Conservation (phyloP, 2,113 vertebrate genomes). For the Tautogolabrus adspersus region DNA sequence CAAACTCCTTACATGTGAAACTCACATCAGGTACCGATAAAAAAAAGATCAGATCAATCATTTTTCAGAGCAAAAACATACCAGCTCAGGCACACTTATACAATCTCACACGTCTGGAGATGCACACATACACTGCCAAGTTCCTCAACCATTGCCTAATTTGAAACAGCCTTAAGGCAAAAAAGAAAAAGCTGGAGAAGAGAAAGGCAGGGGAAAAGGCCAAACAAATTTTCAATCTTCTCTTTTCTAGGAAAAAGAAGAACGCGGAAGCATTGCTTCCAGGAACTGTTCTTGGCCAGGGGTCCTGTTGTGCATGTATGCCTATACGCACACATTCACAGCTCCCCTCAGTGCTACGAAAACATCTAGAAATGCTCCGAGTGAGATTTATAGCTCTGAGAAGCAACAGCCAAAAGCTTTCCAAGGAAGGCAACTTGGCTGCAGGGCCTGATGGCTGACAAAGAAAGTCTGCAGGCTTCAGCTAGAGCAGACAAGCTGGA, state of each 20-base stretch:
- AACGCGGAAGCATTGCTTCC: constrained; percentile 91
- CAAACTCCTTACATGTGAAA: constrained; percentile 8
- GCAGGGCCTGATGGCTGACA: constrained; percentile 62
- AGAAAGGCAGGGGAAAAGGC: constrained; percentile 77
- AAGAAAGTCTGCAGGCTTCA: constrained; percentile 62
- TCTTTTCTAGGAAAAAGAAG: constrained; percentile 94
- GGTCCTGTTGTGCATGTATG: constrained; percentile 74
- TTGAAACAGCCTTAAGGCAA: constrained; percentile 68
- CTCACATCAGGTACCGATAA: constrained; percentile 11
- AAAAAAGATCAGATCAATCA: constrained; percentile 28
- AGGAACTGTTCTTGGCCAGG: constrained; percentile 90
- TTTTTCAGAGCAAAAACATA: constrained; percentile 39
- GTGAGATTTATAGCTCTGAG: constrained; percentile 83
- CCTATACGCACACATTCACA: constrained; percentile 52
- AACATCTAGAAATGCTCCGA: constrained; percentile 83
- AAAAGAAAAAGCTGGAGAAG: constrained; percentile 54
- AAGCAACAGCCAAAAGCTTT: constrained; percentile 82
- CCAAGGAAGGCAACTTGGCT: constrained; percentile 78
- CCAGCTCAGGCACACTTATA: constrained; percentile 24
- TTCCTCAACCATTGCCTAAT: constrained; percentile 74
- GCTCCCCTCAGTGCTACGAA: constrained; percentile 78
- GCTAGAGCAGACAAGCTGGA: constrained; percentile 28
- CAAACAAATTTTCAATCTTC: constrained; percentile 88
- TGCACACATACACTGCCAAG: constrained; percentile 41
- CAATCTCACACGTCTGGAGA: constrained; percentile 54